Evolutionary conservation across 2,797 vertebrate genomes (phyloP).

Genomic region (Gephyroberyx darwinii): DNA sequence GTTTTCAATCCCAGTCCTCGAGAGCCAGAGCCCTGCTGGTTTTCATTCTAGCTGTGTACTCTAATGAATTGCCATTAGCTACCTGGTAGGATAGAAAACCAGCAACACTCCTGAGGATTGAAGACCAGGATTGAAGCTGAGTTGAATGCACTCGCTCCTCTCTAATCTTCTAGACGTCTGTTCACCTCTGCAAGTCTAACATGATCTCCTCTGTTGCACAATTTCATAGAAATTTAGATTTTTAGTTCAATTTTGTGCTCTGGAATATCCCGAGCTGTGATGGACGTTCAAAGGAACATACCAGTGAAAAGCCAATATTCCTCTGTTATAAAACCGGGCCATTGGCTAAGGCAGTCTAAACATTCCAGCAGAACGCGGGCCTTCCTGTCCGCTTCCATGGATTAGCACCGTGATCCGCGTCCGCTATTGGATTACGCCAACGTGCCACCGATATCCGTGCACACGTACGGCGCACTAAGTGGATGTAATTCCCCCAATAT

Average conservation of each 20-base stretch:
- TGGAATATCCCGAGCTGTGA: slow-evolving; percentile 31
- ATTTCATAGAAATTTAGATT: slow-evolving; percentile 18
- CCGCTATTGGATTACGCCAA: slow-evolving; percentile 72
- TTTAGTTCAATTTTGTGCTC: slow-evolving; percentile 17
- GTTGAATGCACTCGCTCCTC: background rate
- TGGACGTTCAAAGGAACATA: slow-evolving; percentile 56
- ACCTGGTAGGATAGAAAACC: too few species aligned
- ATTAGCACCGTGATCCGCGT: slow-evolving; percentile 67
- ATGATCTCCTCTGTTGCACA: background rate
- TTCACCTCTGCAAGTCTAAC: background rate
- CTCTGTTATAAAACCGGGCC: slow-evolving; percentile 59
- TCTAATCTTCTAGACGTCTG: background rate
- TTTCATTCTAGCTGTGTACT: too few species aligned
- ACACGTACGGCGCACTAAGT: slow-evolving; percentile 54
- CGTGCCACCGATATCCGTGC: slow-evolving; percentile 62
- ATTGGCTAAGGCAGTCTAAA: slow-evolving; percentile 73
- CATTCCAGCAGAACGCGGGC: slow-evolving; percentile 76
- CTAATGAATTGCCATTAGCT: too few species aligned
- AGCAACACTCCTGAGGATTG: too few species aligned
- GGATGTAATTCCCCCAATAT: slow-evolving; percentile 70
- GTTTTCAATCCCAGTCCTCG: too few species aligned
- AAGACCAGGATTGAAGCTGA: too few species aligned
- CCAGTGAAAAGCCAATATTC: slow-evolving; percentile 61
- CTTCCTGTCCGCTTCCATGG: slow-evolving; percentile 72
- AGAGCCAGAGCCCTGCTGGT: too few species aligned